phyloP scores from a whole-genome alignment of 2,797 vertebrate species.

The Myotis myotis region DNA sequence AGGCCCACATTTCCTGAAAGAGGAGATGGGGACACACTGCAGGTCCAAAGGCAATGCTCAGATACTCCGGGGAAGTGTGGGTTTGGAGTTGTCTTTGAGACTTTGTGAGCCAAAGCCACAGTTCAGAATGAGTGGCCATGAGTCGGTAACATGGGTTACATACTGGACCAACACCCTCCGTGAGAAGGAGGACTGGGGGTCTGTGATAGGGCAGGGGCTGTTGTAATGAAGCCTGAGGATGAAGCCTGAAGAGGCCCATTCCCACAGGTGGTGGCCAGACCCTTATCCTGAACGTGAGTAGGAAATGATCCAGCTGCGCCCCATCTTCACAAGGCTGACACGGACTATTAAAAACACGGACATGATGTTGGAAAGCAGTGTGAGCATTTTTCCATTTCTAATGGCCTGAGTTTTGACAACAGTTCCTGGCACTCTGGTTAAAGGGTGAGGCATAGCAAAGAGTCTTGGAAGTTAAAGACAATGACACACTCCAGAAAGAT shows the following conservation, averaged over 20 bases:
- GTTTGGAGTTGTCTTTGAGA: constrained; percentile 55
- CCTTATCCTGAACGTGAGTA: neutral
- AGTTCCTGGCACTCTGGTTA: no score
- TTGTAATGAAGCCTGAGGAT: no score
- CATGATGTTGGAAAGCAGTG: no score
- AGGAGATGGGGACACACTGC: no score
- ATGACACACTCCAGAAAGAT: neutral
- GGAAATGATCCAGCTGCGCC: neutral
- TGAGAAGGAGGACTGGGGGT: neutral
- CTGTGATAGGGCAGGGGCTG: fast-evolving
- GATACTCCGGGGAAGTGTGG: constrained; percentile 18
- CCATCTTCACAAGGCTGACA: neutral
- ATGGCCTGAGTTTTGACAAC: neutral
- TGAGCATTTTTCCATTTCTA: neutral
- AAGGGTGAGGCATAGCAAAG: neutral
- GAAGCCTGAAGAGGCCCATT: no score
- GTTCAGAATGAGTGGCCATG: constrained; percentile 57
- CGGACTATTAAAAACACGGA: neutral
- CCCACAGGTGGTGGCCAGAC: fast-evolving
- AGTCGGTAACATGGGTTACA: constrained; percentile 44
- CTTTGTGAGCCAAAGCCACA: constrained; percentile 26
- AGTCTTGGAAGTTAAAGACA: no score
- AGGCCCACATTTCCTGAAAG: no score
- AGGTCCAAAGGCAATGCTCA: constrained; percentile 58
- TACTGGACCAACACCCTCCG: neutral